These are phyloP conservation scores for Bimastos eiseni DNA, from an alignment of 2,888 invertebrate genomes.

Conservation along the genomic window DNA sequence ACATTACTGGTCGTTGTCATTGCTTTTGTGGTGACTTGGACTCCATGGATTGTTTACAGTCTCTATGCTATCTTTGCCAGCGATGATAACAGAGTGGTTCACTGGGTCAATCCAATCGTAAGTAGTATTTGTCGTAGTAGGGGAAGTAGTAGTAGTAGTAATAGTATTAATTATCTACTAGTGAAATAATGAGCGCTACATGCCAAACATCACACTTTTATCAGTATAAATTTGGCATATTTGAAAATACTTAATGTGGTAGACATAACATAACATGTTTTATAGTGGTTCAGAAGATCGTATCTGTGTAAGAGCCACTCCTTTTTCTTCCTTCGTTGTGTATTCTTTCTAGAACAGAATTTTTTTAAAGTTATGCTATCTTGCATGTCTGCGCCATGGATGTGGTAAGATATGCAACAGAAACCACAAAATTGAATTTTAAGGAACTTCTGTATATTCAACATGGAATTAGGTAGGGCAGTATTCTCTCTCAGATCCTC, in stretches of 20 bases:
- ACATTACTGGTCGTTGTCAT: slow-evolving; percentile 63
- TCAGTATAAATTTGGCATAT: background rate
- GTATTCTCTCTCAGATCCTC: no score
- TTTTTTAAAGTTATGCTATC: background rate
- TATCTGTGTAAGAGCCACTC: no score
- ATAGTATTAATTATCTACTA: background rate
- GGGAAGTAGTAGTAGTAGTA: background rate
- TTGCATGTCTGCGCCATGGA: background rate
- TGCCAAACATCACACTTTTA: background rate
- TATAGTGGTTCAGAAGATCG: no score
- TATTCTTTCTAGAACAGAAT: background rate
- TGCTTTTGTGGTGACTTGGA: slow-evolving; percentile 62
- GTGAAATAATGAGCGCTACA: background rate
- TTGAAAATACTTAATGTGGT: no score
- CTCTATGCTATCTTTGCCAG: slow-evolving; percentile 51
- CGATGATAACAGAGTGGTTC: background rate
- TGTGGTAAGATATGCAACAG: background rate
- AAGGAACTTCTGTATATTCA: no score
- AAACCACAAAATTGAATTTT: background rate
- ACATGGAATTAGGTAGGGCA: no score
- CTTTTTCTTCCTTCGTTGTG: no score
- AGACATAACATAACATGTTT: no score
- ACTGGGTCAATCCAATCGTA: slow-evolving; percentile 24
- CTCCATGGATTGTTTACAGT: slow-evolving; percentile 61
- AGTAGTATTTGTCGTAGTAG: background rate